A percentile compares a stretch with the other conserved stretches of the same genome.
These are phyloP conservation scores for Vulpes ferrilata DNA, from an alignment of 2,113 vertebrate species.

Conservation along the genomic window DNA sequence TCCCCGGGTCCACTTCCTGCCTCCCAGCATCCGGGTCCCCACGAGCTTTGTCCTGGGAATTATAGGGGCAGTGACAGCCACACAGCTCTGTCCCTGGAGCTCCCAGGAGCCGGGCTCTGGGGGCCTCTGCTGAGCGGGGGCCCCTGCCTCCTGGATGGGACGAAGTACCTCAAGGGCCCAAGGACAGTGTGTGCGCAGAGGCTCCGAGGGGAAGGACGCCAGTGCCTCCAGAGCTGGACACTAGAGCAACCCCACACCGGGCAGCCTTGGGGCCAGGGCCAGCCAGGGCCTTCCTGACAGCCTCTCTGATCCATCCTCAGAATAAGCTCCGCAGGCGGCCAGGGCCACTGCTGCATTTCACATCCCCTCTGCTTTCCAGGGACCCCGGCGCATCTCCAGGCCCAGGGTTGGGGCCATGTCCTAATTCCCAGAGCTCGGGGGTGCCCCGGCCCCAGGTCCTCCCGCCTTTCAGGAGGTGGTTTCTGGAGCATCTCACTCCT, in stretches of 20 bases:
- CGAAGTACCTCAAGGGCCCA: too few relatives aligned
- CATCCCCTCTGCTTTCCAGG: not conserved
- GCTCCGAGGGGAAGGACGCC: not conserved
- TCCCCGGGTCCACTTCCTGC: not conserved
- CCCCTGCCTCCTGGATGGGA: too few relatives aligned
- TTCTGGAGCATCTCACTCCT: too few relatives aligned
- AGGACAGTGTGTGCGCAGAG: too few relatives aligned
- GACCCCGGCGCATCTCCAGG: not conserved
- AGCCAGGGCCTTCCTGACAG: not conserved
- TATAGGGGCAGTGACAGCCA: not conserved
- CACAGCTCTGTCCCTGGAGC: fast-evolving
- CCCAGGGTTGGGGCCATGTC: not conserved
- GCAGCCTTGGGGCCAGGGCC: not conserved
- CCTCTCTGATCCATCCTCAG: not conserved
- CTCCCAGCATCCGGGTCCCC: not conserved
- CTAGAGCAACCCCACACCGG: not conserved
- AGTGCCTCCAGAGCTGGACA: not conserved
- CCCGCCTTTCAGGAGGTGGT: not conserved
- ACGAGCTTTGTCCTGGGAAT: not conserved
- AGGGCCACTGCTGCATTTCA: not conserved
- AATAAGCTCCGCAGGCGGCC: not conserved
- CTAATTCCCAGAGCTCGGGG: not conserved
- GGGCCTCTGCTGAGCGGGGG: not conserved
- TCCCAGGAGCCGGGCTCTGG: not conserved
- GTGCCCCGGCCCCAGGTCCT: not conserved